Conservation (phyloP, 2,797 vertebrate genomes). For the Odontamblyopus rebecca region DNA sequence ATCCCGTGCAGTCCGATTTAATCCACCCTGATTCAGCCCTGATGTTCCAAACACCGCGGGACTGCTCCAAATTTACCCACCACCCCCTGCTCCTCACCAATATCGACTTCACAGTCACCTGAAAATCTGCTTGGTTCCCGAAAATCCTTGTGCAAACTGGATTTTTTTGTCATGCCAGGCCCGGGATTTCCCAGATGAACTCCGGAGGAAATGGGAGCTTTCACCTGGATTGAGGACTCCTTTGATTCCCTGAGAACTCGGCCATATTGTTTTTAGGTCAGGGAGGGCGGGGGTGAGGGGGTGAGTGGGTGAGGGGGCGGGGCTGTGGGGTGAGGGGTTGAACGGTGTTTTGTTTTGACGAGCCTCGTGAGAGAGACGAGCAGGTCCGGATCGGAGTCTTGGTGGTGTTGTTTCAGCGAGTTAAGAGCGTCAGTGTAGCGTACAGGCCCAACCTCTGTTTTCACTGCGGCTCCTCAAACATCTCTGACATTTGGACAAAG, state of each 20-base stretch:
- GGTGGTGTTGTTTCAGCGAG: conserved; percentile 66
- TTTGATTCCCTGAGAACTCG: conserved; percentile 56
- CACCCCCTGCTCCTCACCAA: conserved; percentile 22
- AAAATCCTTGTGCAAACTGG: conserved; percentile 46
- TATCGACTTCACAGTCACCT: conserved; percentile 14
- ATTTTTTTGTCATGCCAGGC: conserved; percentile 24
- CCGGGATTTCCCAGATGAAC: conserved; percentile 52
- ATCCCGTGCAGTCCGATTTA: conserved; percentile 25
- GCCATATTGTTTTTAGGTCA: conserved; percentile 37
- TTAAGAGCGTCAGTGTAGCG: conserved; percentile 66
- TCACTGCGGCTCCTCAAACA: conserved; percentile 60
- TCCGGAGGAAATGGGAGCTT: conserved; percentile 57
- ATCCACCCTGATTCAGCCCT: conserved; percentile 25
- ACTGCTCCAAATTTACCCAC: conserved; percentile 21
- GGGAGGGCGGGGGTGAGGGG: conserved; percentile 3
- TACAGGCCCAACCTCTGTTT: conserved; percentile 61
- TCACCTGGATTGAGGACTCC: conserved; percentile 47
- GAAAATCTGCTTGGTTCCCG: conserved; percentile 32
- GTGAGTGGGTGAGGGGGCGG: conserved; percentile 31
- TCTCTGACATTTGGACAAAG: conserved; percentile 57
- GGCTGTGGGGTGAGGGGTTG: conserved; percentile 44
- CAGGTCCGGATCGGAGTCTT: conserved; percentile 41
- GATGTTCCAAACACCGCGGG: background rate
- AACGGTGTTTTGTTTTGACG: conserved; percentile 66
- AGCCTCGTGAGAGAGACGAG: conserved; percentile 58